Conservation (phyloP, 2,797 vertebrate genomes). For the Squalus acanthias region DNA sequence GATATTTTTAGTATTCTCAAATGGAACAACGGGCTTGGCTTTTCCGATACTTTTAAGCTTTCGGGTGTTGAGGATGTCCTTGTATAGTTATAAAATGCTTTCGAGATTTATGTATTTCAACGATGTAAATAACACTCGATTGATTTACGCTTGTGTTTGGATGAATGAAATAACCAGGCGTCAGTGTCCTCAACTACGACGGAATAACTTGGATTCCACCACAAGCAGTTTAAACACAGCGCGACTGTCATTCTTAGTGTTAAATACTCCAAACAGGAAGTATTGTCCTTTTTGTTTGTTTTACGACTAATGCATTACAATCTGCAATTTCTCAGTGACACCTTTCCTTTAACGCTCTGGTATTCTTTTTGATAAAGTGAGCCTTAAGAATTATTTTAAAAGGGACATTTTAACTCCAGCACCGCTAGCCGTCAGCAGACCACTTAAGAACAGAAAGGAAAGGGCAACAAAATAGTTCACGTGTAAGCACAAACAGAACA, state of each 20-base stretch:
- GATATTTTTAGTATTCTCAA: constrained; percentile 24
- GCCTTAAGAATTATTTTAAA: not conserved
- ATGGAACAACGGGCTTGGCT: not conserved
- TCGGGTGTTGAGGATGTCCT: not conserved
- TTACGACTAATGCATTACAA: not conserved
- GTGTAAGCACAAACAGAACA: not conserved
- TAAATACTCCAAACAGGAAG: not conserved
- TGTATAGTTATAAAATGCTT: not conserved
- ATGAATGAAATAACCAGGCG: constrained; percentile 14
- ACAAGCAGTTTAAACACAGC: not conserved
- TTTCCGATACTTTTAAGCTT: not conserved
- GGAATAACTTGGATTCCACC: not conserved
- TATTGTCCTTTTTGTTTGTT: not conserved
- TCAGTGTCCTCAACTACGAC: not conserved
- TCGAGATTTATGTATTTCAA: not conserved
- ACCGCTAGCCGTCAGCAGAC: not conserved
- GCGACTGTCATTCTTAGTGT: not conserved
- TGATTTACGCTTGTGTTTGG: not conserved
- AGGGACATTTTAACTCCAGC: not conserved
- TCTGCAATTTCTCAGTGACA: not conserved
- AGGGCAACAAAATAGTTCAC: not conserved
- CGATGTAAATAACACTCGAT: not conserved
- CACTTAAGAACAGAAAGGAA: not conserved
- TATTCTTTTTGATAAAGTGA: not conserved
- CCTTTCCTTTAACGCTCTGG: too few relatives aligned